Conservation (phyloP, 2,888 invertebrate genomes). For the Alloscopus bannaensis region DNA sequence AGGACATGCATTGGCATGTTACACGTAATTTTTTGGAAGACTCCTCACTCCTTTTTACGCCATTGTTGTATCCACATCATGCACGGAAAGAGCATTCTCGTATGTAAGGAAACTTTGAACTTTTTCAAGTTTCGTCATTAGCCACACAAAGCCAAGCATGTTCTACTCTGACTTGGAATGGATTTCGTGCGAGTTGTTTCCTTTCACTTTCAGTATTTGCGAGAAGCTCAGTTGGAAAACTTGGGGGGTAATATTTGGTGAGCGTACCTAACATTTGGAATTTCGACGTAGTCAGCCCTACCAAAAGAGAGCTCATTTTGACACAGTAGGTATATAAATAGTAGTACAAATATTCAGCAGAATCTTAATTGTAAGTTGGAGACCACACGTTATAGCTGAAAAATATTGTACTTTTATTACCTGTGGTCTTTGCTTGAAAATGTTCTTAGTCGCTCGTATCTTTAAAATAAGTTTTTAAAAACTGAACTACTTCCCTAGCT, state of each 20-base stretch:
- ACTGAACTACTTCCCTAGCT: background rate
- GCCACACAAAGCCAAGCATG: too few relatives aligned
- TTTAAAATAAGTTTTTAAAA: background rate
- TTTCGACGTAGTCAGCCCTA: too few relatives aligned
- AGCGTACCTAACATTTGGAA: conserved; percentile 26
- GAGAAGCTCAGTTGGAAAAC: background rate
- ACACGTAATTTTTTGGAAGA: too few relatives aligned
- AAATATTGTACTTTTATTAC: conserved; percentile 15
- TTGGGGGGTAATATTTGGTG: background rate
- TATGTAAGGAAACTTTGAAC: too few relatives aligned
- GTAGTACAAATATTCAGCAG: conserved; percentile 50
- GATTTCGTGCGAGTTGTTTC: too few relatives aligned
- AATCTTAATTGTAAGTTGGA: conserved; percentile 62
- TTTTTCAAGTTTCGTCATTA: too few relatives aligned
- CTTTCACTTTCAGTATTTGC: conserved; percentile 25
- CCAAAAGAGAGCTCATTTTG: too few relatives aligned
- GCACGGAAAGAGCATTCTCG: too few relatives aligned
- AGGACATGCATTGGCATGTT: too few relatives aligned
- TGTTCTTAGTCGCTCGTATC: background rate
- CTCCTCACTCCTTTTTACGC: too few relatives aligned
- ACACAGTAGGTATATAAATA: conserved; percentile 52
- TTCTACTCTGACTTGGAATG: too few relatives aligned
- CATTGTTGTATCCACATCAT: too few relatives aligned
- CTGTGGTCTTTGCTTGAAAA: background rate
- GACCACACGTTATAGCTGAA: conserved; percentile 30